Conservation (phyloP, 2,888 invertebrate genomes). For the Orgyia antiqua region DNA sequence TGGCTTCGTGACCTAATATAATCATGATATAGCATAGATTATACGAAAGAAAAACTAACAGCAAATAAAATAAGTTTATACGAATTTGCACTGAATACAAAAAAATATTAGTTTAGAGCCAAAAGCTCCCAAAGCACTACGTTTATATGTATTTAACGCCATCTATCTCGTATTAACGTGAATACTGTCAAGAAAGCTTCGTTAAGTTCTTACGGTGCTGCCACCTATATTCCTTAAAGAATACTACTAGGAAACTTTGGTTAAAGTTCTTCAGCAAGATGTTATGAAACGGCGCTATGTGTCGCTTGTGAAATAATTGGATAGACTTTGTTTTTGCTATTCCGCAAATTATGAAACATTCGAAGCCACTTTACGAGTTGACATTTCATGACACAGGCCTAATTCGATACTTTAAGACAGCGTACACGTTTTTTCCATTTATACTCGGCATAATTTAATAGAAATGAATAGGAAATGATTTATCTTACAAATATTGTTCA, state of each 20-base stretch:
- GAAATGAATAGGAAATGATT: slow-evolving; percentile 1
- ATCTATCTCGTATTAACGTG: slow-evolving; percentile 7
- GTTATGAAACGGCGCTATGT: slow-evolving; percentile 6
- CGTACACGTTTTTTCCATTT: slow-evolving; percentile 21
- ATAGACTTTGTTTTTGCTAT: no score
- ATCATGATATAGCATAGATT: no score
- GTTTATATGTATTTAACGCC: slow-evolving; percentile 12
- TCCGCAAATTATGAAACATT: slow-evolving; percentile 6
- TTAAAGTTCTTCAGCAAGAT: slow-evolving; percentile 2
- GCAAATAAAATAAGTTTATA: no score
- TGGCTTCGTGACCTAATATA: no score
- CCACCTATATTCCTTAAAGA: slow-evolving; percentile 15
- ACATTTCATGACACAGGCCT: slow-evolving; percentile 7
- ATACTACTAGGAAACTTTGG: slow-evolving; percentile 8
- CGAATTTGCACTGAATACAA: no score
- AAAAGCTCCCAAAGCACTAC: no score
- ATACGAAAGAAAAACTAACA: no score
- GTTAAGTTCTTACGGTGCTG: slow-evolving; percentile 5
- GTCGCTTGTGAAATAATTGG: slow-evolving; percentile 15
- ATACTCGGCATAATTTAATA: slow-evolving; percentile 15
- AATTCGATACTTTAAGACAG: slow-evolving; percentile 13
- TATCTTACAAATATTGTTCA: no score
- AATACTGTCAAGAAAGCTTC: slow-evolving; percentile 3
- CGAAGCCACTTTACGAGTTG: slow-evolving; percentile 8
- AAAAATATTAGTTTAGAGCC: no score